Conservation (phyloP, 1,140 invertebrate genomes). For the Cepaea nemoralis region DNA sequence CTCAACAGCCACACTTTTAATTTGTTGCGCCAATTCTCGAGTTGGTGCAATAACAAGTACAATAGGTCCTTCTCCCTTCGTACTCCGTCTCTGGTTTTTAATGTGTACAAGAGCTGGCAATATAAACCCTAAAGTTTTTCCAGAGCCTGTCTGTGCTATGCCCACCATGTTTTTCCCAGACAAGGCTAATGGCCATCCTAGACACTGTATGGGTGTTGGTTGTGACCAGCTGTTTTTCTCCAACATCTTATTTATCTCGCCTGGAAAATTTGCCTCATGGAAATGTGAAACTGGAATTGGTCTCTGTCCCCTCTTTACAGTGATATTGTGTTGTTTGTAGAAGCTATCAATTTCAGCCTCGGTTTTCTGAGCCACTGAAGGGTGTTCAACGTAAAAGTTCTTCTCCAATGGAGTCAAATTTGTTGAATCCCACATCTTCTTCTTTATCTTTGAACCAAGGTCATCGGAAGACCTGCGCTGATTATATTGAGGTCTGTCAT, state of each 20-base stretch:
- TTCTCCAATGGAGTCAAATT: neutral
- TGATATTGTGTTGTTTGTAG: slow-evolving; percentile 27
- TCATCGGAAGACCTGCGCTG: too few relatives aligned
- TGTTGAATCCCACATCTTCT: neutral
- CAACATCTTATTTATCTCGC: slow-evolving; percentile 68
- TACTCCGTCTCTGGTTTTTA: slow-evolving; percentile 85
- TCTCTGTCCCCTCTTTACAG: slow-evolving; percentile 26
- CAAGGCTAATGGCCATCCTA: slow-evolving; percentile 88
- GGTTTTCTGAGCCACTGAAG: too few relatives aligned
- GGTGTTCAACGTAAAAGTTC: slow-evolving; percentile 23
- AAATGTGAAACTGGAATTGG: slow-evolving; percentile 31
- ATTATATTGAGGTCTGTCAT: too few relatives aligned
- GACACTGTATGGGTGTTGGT: slow-evolving; percentile 81
- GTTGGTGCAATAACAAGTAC: slow-evolving; percentile 93
- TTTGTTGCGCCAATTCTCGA: slow-evolving; percentile 94
- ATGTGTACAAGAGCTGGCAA: slow-evolving; percentile 89
- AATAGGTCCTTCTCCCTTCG: slow-evolving; percentile 89
- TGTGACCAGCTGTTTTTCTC: slow-evolving; percentile 77
- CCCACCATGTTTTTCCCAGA: slow-evolving; percentile 86
- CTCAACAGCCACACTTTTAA: slow-evolving; percentile 90
- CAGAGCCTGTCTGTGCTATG: slow-evolving; percentile 74
- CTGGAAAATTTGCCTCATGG: slow-evolving; percentile 36
- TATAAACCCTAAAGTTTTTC: slow-evolving; percentile 76
- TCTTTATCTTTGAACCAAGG: neutral
- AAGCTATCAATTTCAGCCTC: slow-evolving; percentile 18